phyloP scores from a whole-genome alignment of 1,140 invertebrate species.

The Nasonia vitripennis region DNA sequence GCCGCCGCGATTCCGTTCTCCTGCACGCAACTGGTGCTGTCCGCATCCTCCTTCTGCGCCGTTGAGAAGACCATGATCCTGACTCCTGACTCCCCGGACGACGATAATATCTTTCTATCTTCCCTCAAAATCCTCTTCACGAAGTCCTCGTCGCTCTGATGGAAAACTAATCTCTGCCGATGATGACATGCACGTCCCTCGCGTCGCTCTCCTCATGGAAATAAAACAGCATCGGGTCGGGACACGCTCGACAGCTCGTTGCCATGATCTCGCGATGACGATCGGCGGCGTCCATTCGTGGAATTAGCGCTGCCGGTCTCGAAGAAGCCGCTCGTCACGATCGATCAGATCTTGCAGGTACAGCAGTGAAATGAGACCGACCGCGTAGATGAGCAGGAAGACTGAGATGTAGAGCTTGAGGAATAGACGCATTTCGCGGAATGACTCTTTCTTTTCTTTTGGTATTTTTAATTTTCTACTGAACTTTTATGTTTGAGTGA shows the following conservation, averaged over 20 bases:
- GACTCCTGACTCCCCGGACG: not conserved
- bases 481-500: not conserved
- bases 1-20: conserved; percentile 27
- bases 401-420: conserved; percentile 11
- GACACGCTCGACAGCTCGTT: conserved; percentile 18
- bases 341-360: conserved; percentile 8
- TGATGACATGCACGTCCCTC: not conserved
- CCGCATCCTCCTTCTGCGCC: conserved; percentile 28
- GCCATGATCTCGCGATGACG: conserved; percentile 41
- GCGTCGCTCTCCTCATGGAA: not conserved
- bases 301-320: not conserved
- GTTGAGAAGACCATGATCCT: conserved; percentile 41
- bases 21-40: conserved; percentile 4
- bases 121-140: not conserved
- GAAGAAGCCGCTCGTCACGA: not conserved
- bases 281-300: conserved; percentile 37
- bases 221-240: not conserved
- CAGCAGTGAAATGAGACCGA: not conserved
- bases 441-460: not conserved
- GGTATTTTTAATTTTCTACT: not conserved
- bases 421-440: not conserved
- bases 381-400: not conserved
- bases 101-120: not conserved
- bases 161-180: not conserved
- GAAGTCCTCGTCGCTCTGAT: not conserved